Evolutionary conservation across 2,888 invertebrate genomes (phyloP).

Genomic region (Caenorhabditis sp.): DNA sequence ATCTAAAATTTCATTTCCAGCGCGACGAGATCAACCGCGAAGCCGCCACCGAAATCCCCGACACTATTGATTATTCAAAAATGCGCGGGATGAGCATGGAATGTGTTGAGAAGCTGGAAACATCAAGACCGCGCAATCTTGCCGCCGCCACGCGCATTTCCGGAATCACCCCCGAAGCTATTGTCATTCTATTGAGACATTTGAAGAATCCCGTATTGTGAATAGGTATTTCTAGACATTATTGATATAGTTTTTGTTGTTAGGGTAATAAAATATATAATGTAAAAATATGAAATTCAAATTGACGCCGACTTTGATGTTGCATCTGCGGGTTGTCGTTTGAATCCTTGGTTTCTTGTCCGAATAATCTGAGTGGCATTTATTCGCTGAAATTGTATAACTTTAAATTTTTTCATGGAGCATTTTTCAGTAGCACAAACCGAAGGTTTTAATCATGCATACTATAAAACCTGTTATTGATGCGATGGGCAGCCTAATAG

Average conservation of each 20-base stretch:
- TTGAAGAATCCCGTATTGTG: slow-evolving; percentile 26
- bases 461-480: too few relatives aligned
- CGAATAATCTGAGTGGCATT: too few relatives aligned
- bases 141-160: slow-evolving; percentile 69
- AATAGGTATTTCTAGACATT: slow-evolving; percentile 9
- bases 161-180: slow-evolving; percentile 64
- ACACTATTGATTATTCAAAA: slow-evolving; percentile 55
- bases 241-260: not conserved
- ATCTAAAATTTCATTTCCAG: slow-evolving; percentile 36
- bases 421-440: too few relatives aligned
- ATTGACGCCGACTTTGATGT: too few relatives aligned
- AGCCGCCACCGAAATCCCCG: slow-evolving; percentile 54
- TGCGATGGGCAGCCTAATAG: too few relatives aligned
- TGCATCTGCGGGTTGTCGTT: too few relatives aligned
- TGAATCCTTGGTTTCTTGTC: too few relatives aligned
- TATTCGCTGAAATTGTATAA: too few relatives aligned
- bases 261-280: not conserved
- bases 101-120: slow-evolving; percentile 66
- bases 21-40: slow-evolving; percentile 57
- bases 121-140: slow-evolving; percentile 63
- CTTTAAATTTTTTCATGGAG: too few relatives aligned
- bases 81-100: slow-evolving; percentile 79
- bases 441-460: too few relatives aligned
- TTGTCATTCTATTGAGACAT: slow-evolving; percentile 51
- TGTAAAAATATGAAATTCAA: too few relatives aligned